Evolutionary conservation across 1,140 invertebrate species (phyloP).

Genomic region (Rhopalosiphum maidis): DNA sequence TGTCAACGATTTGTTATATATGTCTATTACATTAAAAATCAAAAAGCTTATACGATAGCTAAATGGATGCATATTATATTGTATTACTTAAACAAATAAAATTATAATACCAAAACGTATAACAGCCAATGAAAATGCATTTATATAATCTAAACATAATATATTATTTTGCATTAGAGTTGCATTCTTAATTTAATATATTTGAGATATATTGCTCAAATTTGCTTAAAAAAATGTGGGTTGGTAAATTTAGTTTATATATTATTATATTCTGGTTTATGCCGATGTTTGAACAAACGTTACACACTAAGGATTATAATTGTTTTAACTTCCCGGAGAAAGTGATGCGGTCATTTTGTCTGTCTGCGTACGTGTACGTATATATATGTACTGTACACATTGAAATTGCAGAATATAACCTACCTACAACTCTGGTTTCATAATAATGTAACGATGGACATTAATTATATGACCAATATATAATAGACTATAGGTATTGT

Average conservation of each 20-base stretch:
- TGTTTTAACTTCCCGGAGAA: constrained; percentile 47
- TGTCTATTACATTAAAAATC: background rate
- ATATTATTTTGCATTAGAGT: background rate
- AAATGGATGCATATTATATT: no score
- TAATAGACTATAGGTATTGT: background rate
- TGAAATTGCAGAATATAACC: constrained; percentile 13
- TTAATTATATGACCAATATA: background rate
- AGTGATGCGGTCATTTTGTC: constrained; percentile 53
- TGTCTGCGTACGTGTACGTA: background rate
- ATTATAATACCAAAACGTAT: background rate
- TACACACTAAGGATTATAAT: constrained; percentile 20
- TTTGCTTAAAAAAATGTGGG: background rate
- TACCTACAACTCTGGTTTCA: constrained; percentile 20
- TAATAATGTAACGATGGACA: constrained; percentile 36
- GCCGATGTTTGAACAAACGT: background rate
- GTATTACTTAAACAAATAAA: background rate
- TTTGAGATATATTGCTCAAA: background rate
- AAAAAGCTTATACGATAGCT: background rate
- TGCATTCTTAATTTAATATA: background rate
- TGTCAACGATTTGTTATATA: background rate
- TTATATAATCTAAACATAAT: background rate
- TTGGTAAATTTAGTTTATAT: background rate
- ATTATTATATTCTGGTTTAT: constrained; percentile 23
- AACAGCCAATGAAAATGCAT: no score
- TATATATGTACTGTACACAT: background rate